A percentile compares a stretch with the other conserved stretches of the same genome.
Evolutionary conservation across 2,797 vertebrate genomes (phyloP).

Genomic region (Galagoides demidoff): DNA sequence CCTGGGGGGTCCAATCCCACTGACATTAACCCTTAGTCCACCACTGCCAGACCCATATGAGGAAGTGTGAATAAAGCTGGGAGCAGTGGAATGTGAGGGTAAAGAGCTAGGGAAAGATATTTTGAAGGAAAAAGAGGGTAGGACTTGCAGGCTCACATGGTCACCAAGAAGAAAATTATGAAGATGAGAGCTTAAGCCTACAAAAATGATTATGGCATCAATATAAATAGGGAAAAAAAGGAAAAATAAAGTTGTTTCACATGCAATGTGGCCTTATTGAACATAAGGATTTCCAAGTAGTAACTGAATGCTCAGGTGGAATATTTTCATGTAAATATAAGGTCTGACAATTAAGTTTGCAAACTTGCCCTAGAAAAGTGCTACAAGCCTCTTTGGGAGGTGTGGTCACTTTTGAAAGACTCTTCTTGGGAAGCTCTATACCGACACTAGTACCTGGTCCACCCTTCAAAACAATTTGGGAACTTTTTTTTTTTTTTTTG

Average conservation of each 20-base stretch:
- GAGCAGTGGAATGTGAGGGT: too few species aligned
- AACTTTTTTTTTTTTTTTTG: too few species aligned
- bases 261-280: not conserved
- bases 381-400: too few species aligned
- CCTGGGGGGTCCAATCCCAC: not conserved
- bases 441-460: too few species aligned
- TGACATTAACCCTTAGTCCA: not conserved
- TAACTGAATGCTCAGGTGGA: not conserved
- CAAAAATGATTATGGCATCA: not conserved
- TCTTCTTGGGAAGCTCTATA: too few species aligned
- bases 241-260: not conserved
- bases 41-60: not conserved
- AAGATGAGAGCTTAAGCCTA: not conserved
- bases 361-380: too few species aligned
- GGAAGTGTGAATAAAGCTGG: not conserved
- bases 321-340: not conserved
- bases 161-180: not conserved
- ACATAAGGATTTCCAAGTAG: not conserved
- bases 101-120: not conserved
- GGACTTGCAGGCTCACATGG: not conserved
- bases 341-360: too few species aligned
- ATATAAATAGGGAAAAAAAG: not conserved
- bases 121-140: conserved; percentile 8
- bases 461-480: too few species aligned
- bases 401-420: too few species aligned